Conservation (phyloP, 2,888 invertebrate species). For the Rhimphoctona megacephalus region DNA sequence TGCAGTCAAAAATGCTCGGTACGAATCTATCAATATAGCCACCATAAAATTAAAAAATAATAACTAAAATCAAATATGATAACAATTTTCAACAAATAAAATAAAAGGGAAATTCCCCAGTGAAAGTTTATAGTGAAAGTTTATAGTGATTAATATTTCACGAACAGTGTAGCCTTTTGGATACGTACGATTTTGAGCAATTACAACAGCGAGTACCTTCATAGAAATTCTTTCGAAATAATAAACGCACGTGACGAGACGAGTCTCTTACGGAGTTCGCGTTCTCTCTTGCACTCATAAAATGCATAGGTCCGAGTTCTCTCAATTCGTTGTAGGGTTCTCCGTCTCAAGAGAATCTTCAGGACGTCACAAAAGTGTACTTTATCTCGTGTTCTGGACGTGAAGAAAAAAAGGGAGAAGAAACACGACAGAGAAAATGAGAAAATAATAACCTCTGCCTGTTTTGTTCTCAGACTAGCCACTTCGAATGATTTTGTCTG, state of each 20-base stretch:
- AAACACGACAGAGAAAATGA: constrained; percentile 20
- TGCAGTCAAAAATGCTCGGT: no score
- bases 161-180: not conserved
- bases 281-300: not conserved
- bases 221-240: not conserved
- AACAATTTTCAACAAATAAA: not conserved
- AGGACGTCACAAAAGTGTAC: constrained; percentile 10
- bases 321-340: constrained; percentile 35
- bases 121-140: not conserved
- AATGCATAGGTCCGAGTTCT: constrained; percentile 8
- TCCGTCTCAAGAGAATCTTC: constrained; percentile 46
- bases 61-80: not conserved
- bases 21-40: not conserved
- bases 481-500: constrained; percentile 15
- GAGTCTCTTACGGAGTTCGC: not conserved
- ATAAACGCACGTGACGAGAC: not conserved
- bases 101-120: not conserved
- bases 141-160: not conserved
- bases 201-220: not conserved
- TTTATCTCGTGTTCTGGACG: constrained; percentile 25
- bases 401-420: not conserved
- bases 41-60: not conserved
- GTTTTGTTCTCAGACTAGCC: constrained; percentile 1
- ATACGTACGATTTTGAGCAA: not conserved
- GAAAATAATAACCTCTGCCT: constrained; percentile 5